phyloP scores from a whole-genome alignment of 2,797 vertebrate species.

The Rhabdomys pumilio region DNA sequence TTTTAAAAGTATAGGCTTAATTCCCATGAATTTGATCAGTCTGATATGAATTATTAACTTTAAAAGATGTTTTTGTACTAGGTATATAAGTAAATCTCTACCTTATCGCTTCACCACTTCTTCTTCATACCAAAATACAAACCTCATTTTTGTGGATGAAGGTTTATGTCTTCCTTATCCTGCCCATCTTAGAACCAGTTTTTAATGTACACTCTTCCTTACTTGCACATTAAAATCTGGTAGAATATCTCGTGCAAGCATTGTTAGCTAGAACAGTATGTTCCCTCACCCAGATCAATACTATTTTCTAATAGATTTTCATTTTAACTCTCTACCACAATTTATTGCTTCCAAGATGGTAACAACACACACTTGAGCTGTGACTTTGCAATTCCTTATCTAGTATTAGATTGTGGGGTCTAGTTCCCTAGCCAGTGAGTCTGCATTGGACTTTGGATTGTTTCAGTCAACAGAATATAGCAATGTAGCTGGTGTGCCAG shows the following conservation, averaged over 20 bases:
- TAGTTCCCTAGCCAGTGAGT: neutral
- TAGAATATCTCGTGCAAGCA: neutral
- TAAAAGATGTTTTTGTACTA: neutral
- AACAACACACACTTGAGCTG: neutral
- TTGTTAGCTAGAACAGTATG: neutral
- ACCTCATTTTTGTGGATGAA: neutral
- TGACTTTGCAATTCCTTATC: neutral
- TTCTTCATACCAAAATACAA: neutral
- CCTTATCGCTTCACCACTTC: neutral
- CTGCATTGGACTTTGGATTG: neutral
- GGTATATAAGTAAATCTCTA: neutral
- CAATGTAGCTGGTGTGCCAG: neutral
- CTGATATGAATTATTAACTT: constrained; percentile 33
- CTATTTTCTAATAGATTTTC: neutral
- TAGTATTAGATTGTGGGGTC: neutral
- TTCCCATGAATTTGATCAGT: constrained; percentile 46
- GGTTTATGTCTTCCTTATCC: neutral
- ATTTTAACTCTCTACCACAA: neutral
- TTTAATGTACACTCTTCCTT: neutral
- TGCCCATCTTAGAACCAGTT: neutral
- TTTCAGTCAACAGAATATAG: neutral
- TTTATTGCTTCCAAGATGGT: neutral
- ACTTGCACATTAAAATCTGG: neutral
- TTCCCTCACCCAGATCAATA: neutral
- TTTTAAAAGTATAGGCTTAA: neutral